Base-by-base conservation (phyloP, 1,140 invertebrate genomes). In the Homalodisca vitripennis region DNA sequence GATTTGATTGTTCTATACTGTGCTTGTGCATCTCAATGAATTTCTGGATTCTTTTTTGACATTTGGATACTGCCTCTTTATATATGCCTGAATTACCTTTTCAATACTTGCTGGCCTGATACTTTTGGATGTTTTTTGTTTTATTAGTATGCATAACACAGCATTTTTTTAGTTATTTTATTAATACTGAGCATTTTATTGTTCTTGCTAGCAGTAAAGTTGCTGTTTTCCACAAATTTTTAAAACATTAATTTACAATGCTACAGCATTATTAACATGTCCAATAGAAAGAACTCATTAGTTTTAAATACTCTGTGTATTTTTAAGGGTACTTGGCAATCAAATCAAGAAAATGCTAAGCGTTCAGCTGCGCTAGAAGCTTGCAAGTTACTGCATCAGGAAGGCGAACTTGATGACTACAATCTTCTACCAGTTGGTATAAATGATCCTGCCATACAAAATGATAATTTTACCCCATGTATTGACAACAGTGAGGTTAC, bases 281-380 rank as follows among this genome's bases (percentile, higher is more conserved):
- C 6, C 17, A 41, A 41, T 41, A 17, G 17, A 41, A 41, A 6
- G 17, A 41, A 41, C 17, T 41, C 34, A 41, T 41, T 6, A 10
- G 6, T 41, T 41, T 41, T 41, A 41, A 6, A 6, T 65, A 72
- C 63, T 34, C 70, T 48, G 30, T 32, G 55, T 1, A 17, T 27
- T 17, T 78, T 78, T 67, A 73, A 92, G 91, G 87, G 92, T 27
- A 73, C 82, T 47, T 75, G 75, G 1, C 88, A 86, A 82, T 0
- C 34, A 0, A 84, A 75, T n/a, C 79, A 85, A 60, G 86, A 86
- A 70, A 71, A 80, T 12, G 94, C 95, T 0, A 95, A 95, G 81
- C 84, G 89, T 72, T 87, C 90, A 1, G 94, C 87, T 0, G 94
- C 94, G 0, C 81, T 95, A 26, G 86, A 90, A 71, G 85, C 86